These are phyloP conservation scores for Eulithis testata DNA, from an alignment of 2,888 invertebrate species.

Conservation along the genomic window DNA sequence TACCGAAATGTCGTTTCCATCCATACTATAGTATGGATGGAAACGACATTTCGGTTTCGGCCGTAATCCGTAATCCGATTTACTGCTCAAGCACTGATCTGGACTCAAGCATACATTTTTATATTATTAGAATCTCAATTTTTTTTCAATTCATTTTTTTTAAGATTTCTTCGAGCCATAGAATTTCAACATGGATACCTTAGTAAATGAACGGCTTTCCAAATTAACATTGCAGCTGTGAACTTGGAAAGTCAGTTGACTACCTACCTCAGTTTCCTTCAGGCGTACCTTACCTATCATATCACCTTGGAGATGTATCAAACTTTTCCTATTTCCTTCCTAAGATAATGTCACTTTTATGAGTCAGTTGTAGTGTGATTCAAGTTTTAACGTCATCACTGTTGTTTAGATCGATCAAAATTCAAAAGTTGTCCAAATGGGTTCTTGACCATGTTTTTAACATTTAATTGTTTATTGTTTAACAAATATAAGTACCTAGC, in stretches of 20 bases:
- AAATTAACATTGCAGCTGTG: neutral
- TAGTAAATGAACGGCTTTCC: neutral
- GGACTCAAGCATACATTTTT: no score
- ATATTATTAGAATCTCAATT: no score
- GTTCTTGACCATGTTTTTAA: conserved; percentile 27
- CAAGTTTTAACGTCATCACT: conserved; percentile 25
- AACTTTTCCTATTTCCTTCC: neutral
- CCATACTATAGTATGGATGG: no score
- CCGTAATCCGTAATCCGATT: no score
- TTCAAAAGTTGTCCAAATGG: conserved; percentile 14
- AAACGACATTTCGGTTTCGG: no score
- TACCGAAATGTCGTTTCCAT: no score
- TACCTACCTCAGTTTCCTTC: no score
- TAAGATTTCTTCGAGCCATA: no score
- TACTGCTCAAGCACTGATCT: no score
- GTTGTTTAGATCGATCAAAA: conserved; percentile 1
- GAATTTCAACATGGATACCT: no score
- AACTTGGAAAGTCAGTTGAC: neutral
- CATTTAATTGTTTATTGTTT: conserved; percentile 29
- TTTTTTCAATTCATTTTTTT: no score
- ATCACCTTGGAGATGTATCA: neutral
- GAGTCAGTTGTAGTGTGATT: neutral
- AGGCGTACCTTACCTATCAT: no score
- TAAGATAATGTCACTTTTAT: neutral
- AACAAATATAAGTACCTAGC: neutral